These are phyloP conservation scores for Antedon bifida DNA, from an alignment of 35 echinoderm and acorn worm genomes.

Conservation along the genomic window DNA sequence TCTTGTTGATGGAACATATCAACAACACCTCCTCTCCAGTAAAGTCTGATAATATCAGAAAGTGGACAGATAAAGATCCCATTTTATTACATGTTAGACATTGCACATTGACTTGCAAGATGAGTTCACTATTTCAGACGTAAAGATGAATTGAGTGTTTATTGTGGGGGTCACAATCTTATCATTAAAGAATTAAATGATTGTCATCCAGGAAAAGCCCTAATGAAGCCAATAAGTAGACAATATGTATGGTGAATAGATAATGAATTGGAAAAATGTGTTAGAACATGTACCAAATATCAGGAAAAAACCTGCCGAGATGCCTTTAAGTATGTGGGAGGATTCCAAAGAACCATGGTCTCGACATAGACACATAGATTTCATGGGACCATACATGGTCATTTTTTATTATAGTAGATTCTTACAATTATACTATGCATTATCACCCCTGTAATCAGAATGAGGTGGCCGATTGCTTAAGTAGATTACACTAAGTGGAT, in stretches of 20 bases:
- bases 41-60: conserved; percentile 10
- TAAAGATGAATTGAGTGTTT: conserved; percentile 30
- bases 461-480: conserved; percentile 31
- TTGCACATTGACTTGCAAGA: conserved; percentile 11
- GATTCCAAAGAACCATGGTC: conserved; percentile 2
- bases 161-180: conserved; percentile 24
- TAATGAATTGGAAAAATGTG: neutral
- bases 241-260: conserved; percentile 14
- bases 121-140: conserved; percentile 21
- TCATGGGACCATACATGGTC: conserved; percentile 3
- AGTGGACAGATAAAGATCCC: conserved; percentile 23
- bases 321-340: neutral
- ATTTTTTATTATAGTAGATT: conserved; percentile 15
- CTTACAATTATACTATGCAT: conserved; percentile 28
- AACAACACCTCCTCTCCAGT: neutral
- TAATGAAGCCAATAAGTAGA: conserved; percentile 10
- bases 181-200: conserved; percentile 55
- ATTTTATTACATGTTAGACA: conserved; percentile 12
- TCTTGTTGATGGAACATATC: conserved; percentile 8
- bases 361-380: conserved; percentile 6
- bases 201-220: conserved; percentile 20
- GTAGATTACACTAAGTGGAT: neutral
- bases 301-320: no score
- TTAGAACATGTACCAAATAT: no score
- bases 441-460: conserved; percentile 9